Base-by-base conservation (phyloP, 2,888 invertebrate genomes). In the Pedicia rivosa region DNA sequence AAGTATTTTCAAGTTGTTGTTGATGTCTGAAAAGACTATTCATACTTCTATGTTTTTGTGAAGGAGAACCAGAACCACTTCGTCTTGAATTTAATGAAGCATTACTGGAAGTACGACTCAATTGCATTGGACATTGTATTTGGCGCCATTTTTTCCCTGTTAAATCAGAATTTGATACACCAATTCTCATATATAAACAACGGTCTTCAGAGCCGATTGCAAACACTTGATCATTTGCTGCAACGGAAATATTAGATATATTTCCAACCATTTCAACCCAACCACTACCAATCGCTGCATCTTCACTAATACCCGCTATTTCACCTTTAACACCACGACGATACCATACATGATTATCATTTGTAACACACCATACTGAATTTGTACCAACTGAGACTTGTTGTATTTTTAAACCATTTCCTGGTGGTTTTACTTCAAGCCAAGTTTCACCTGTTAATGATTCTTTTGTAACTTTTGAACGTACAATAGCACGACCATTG, bases 241-340 rank as follows among this genome's bases (percentile, higher is more conserved):
- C 79, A 39, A 90, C 80, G n/a, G 86, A 80, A 32, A 91, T 68
- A 52, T 79, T 68, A 15, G 74, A 69, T 73, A 91, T 81, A 55
- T 77, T 74, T 31, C 84, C 87, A 42, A 84, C 78, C 71, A 91
- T 87, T 66, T 87, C 83, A 19, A 90, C 72, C 91, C 91, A 91
- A 17, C 81, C 79, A 51, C 68, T 77, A 4, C 88, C 88, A 49
- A 74, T 75, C 7, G 84, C 81, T 40, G 78, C 66, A 53, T 76
- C 73, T 57, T 82, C 82, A 48, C 77, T 78, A 41, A 70, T 65
- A 4, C 82, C 79, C 15, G 78, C 70, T 26, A 64, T 67, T 55
- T 76, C 72, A 35, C 80, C 73, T 63, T 78, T 70, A 44, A 78
- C 62, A 43, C 74, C 61, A 59, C 83, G 79, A 47, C 90, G 68